These are phyloP conservation scores for Pangasius djambal DNA, from an alignment of 2,797 vertebrate genomes.

Conservation along the genomic window DNA sequence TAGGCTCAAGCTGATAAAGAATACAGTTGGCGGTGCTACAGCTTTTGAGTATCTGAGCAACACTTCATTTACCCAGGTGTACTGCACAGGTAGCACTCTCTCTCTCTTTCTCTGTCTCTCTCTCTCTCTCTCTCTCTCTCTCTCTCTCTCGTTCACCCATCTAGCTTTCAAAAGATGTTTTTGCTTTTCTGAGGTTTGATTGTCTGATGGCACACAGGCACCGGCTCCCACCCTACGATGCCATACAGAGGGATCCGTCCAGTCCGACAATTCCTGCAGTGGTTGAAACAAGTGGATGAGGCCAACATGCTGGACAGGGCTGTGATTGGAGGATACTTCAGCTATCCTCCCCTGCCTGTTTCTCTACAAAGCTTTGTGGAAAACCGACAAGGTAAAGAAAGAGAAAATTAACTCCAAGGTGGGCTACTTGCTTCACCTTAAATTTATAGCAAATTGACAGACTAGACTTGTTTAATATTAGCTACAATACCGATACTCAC, in stretches of 20 bases:
- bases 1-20: constrained; percentile 65
- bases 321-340: constrained; percentile 75
- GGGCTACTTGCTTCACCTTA: neutral
- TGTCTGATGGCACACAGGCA: constrained; percentile 51
- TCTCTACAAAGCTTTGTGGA: constrained; percentile 72
- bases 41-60: constrained; percentile 69
- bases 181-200: constrained; percentile 6
- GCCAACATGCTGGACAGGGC: constrained; percentile 64
- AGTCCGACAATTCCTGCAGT: constrained; percentile 68
- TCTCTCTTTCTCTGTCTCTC: no score
- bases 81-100: constrained; percentile 54
- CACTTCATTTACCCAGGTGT: constrained; percentile 68
- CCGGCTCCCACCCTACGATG: constrained; percentile 70
- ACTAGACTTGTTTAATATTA: neutral
- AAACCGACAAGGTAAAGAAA: constrained; percentile 58
- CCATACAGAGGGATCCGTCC: constrained; percentile 68
- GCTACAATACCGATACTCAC: neutral
- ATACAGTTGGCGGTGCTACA: constrained; percentile 38
- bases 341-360: constrained; percentile 69
- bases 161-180: neutral
- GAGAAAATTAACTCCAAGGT: neutral
- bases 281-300: constrained; percentile 71
- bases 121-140: no score
- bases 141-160: neutral
- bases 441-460: neutral